A percentile compares a stretch with the other conserved stretches of the same genome.
Evolutionary conservation across 2,888 invertebrate genomes (phyloP).

Genomic region (Tetranychus piercei): DNA sequence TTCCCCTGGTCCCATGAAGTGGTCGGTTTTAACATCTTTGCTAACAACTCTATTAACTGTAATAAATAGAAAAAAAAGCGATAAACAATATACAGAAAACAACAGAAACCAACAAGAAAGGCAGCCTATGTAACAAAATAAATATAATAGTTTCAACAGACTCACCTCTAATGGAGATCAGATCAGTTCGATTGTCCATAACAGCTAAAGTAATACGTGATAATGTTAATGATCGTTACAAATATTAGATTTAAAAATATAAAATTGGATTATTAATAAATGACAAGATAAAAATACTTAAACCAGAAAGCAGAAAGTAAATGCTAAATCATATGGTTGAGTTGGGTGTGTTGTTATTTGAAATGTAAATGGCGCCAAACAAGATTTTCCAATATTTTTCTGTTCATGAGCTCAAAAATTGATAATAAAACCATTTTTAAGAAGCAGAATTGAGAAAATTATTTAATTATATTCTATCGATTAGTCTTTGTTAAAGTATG

Average conservation of each 20-base stretch:
- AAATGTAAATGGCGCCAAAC: neutral
- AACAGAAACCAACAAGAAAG: neutral
- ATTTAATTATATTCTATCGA: too few relatives aligned
- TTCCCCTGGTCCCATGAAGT: slow-evolving; percentile 20
- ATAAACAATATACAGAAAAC: neutral
- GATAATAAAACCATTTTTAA: too few relatives aligned
- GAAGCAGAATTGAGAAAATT: too few relatives aligned
- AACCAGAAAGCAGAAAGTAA: neutral
- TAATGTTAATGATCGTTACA: too few relatives aligned
- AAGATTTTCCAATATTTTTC: too few relatives aligned
- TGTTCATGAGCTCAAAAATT: too few relatives aligned
- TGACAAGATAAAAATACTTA: neutral
- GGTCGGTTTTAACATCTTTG: slow-evolving; percentile 8
- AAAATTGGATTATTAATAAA: neutral
- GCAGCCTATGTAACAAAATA: neutral
- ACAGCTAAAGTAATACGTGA: neutral
- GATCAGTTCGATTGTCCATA: neutral
- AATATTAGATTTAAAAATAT: neutral
- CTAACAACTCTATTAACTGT: slow-evolving; percentile 18
- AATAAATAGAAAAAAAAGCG: neutral
- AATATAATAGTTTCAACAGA: neutral
- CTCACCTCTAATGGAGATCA: neutral
- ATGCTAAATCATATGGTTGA: neutral
- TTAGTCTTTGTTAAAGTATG: too few relatives aligned
- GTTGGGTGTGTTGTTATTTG: neutral